Base-by-base conservation (phyloP, 2,888 invertebrate species). In the Alitta virens region DNA sequence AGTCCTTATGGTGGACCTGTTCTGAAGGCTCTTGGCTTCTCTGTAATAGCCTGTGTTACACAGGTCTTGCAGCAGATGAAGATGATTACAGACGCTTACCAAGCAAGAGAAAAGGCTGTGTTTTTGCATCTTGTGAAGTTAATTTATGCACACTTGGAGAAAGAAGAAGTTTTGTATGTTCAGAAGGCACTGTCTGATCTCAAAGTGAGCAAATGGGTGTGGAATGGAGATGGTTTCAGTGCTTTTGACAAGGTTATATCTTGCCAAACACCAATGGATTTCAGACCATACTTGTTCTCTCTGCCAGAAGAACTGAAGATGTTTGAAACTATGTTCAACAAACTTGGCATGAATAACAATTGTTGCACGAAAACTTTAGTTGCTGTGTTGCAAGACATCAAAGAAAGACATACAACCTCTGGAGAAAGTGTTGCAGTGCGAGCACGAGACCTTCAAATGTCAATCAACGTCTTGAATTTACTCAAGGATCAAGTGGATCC, bases 151-250 rank as follows among this genome's bases (percentile, higher is more conserved):
- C 54, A 49, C 42, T 43, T 70, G 33, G 38, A 27, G 12, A 40
- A 54, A 7, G 23, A 18, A 12, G 23, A 49, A 23, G 16, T 42
- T 5, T 12, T 14, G 1, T 53, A 65, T 2, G 56, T 70, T 26
- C 43, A 51, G 9, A 33, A 38, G 12, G 53, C 24, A 1, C 25
- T 68, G 21, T 7, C 26, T 18, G 27, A 38, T 14, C 43, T 23
- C 1, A 24, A 52, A 23, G 23, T 67, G 18, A 27, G 24, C n/a
- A 55, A 62, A 5, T 72, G 71, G 71, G 60, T 72, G 9, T 72
- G 72, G 72, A 62, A 69, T 60, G 72, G 72, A 12, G 63, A 69
- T 55, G 72, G 70, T 9, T 72, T 72, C 49, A 52, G 57, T 12
- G 21, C 61, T 9, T 16, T 50, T 12, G 50, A 60, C 2, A 26